These are phyloP conservation scores for Cochlearius cochlearius DNA, from an alignment of 2,113 vertebrate species.

Conservation along the genomic window DNA sequence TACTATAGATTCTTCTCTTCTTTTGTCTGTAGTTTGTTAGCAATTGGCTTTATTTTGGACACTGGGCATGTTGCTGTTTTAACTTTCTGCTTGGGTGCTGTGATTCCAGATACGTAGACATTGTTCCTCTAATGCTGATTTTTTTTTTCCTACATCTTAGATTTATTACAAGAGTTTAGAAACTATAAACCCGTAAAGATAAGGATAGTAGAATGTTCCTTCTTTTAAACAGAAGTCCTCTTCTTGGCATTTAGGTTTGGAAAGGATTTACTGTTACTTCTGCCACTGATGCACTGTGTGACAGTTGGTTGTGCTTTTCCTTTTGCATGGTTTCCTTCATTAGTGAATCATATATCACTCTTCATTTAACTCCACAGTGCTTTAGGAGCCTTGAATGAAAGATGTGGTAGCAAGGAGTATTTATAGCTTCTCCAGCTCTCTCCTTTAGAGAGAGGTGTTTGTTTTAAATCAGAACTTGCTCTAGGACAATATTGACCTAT, in stretches of 20 bases:
- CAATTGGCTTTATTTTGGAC: not conserved
- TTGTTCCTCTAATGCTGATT: not conserved
- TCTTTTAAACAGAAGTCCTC: not conserved
- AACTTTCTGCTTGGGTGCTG: not conserved
- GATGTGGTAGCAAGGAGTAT: not conserved
- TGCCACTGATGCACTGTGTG: not conserved
- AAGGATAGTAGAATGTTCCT: not conserved
- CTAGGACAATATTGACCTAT: not conserved
- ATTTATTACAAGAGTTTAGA: not conserved
- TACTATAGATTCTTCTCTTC: not conserved
- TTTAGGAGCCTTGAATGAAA: not conserved
- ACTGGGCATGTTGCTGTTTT: not conserved
- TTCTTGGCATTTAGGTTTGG: not conserved
- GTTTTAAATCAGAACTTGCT: not conserved
- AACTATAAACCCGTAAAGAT: not conserved
- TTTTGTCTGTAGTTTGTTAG: not conserved
- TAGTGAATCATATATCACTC: not conserved
- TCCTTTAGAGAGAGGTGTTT: not conserved
- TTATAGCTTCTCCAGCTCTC: not conserved
- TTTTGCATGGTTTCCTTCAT: not conserved
- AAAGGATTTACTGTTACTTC: not conserved
- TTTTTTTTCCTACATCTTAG: not conserved
- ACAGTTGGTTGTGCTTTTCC: not conserved
- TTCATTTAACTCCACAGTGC: not conserved
- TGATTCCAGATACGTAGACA: fast-evolving